Base-by-base conservation (phyloP, 2,113 vertebrate species). In the Sphaerodactylus townsendi region DNA sequence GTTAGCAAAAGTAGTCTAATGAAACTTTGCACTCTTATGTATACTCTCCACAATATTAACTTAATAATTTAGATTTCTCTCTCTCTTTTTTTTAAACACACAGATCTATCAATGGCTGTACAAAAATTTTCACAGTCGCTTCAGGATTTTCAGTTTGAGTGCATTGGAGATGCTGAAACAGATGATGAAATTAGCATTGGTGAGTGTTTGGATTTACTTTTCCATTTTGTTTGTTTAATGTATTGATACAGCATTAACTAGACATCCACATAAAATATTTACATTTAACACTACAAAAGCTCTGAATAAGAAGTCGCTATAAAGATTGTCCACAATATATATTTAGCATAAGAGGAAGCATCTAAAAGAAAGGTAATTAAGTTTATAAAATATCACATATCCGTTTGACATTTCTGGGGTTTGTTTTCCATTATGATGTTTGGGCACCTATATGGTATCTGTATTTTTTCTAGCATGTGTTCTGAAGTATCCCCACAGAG, bases 101-200 rank as follows among this genome's bases (percentile, higher is more conserved):
- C 93, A 99, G 98, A 97, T 97, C 95, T 99, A 56, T 99, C 98
- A 64, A 97, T 96, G 82, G 98, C 98, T 17, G 98, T 99, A 56
- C 98, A 98, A 96, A 99, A 98, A 91, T 99, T 99, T 93, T 98
- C 98, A 19, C 97, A 97, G 86, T 99, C 98, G 9, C 92, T 99
- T 25, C 98, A 98, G 95, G 98, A 98, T 93, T 99, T 98, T 95
- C 98, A 99, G 82, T 99, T 99, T 89, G 98, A 99, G 90, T 98
- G 98, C 88, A 98, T 99, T 59, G 98, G 98, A 30, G 98, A 99
- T 85, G 98, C 97, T 25, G 98, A 99, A 96, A 99, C 98, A 1
- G 98, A 99, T 79, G 98, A 99, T 84, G 98, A 99, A 94, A 97
- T 98, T 85, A 99, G 98, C 91, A 99, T 99, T 21, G 98, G 98